Evolutionary conservation across 1,140 invertebrate genomes (phyloP), one percentile per base, ranked within the genome.

Genomic region (Halesus radiatus): DNA sequence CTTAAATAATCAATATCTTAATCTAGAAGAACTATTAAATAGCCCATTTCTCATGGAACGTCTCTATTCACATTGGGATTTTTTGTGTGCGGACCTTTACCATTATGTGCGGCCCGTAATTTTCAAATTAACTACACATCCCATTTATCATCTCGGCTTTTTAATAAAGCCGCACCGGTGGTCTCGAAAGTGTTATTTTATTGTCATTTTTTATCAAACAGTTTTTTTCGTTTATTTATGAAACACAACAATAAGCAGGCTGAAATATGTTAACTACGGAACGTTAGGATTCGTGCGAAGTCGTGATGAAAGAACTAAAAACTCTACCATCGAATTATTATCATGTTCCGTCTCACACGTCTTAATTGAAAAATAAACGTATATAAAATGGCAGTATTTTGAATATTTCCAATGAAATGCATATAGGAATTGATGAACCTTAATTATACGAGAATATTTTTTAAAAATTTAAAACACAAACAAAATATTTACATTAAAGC

Each of bases 81-180:
- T 18, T 23, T 13, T 60, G 23, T 22, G 18, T 7, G 56, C 56
- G 37, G 56, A 60, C 56, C 62, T 26, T 64, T 56, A 18, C 37
- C 37, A 7, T 64, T 26, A 26, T 32, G 26, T 26, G 22, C 62
- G 62, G 23, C n/a, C 16, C 22, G 62, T 64, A 64, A 64, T 64
- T 64, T 64, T 16, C 26, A 32, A 64, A 64, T 64, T 64, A 64
- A 16, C 22, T 26, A 26, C 26, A n/a, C 16, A 10, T 64, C 62
- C 62, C 62, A 64, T 64, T 26, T 64, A 64, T 64, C 62, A 64
- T 64, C 26, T 64, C 62, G 26, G 26, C 62, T 64, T 64, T 64
- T 64, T 45, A 29, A 64, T 64, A 64, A 26, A 16, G 26, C 62
- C 62, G 26, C 62, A n/a, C 22, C 22, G 62, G 62, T 64, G 56